Evolutionary conservation across 2,797 vertebrate species (phyloP).

Genomic region (Enteromius radiatus): DNA sequence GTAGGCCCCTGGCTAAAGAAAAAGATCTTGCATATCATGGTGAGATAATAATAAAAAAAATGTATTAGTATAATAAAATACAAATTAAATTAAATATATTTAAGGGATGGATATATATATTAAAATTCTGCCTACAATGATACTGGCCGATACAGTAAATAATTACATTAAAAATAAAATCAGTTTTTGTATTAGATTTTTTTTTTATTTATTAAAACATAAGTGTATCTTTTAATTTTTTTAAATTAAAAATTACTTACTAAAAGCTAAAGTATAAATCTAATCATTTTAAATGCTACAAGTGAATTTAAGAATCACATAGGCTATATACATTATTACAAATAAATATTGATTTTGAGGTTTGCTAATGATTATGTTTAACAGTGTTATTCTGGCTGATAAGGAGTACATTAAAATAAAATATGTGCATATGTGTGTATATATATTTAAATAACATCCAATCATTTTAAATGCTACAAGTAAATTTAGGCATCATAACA

Average conservation of each 20-base stretch:
- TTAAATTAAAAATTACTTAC: too few species aligned
- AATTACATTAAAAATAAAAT: neutral
- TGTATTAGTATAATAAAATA: too few species aligned
- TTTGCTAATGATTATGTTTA: too few species aligned
- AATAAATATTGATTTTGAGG: neutral
- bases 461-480: neutral
- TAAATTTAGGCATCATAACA: neutral
- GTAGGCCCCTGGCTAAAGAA: conserved; percentile 82
- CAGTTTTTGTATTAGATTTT: too few species aligned
- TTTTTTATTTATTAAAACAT: too few species aligned
- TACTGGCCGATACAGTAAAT: too few species aligned
- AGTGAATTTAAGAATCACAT: neutral
- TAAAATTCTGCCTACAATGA: neutral
- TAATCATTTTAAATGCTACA: too few species aligned
- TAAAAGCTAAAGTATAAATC: neutral
- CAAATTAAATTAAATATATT: too few species aligned
- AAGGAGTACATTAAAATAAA: neutral
- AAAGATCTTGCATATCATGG: conserved; percentile 86
- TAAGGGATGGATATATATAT: neutral
- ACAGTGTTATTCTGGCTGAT: neutral
- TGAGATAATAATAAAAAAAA: conserved; percentile 58
- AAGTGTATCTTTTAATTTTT: too few species aligned
- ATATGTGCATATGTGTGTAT: too few species aligned
- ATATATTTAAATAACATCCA: neutral
- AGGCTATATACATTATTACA: neutral